These are phyloP conservation scores for Diplolepis rosae DNA, from an alignment of 2,888 invertebrate genomes.

Conservation along the genomic window DNA sequence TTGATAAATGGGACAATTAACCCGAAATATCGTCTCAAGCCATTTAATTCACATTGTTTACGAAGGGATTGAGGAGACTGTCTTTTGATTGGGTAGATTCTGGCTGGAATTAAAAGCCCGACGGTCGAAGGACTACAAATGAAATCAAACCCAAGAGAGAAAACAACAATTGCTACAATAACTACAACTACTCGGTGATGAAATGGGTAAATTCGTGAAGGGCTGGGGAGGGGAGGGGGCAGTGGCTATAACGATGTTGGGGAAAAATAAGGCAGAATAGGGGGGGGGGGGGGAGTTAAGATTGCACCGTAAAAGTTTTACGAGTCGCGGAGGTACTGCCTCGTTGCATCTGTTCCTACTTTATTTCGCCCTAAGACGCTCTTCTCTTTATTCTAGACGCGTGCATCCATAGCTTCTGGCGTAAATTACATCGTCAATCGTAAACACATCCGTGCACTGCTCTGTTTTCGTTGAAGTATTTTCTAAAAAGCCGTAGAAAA, in stretches of 20 bases:
- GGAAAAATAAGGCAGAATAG: constrained; percentile 25
- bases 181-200: background rate
- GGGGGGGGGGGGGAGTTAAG: constrained; percentile 38
- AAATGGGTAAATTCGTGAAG: constrained; percentile 10
- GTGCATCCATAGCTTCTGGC: constrained; percentile 46
- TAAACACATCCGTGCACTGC: constrained; percentile 47
- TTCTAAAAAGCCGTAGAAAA: constrained; percentile 35
- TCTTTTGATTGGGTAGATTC: background rate
- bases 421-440: constrained; percentile 57
- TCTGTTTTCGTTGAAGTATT: constrained; percentile 25
- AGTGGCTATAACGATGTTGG: constrained; percentile 22
- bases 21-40: no score
- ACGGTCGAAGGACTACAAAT: background rate
- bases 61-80: background rate
- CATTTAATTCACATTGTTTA: no score
- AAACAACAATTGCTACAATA: constrained; percentile 11
- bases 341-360: constrained; percentile 63
- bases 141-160: background rate
- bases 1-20: no score
- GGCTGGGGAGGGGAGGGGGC: background rate
- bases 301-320: constrained; percentile 65
- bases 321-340: constrained; percentile 56
- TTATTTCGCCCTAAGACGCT: constrained; percentile 50
- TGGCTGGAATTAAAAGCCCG: background rate
- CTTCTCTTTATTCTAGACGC: constrained; percentile 53